A percentile compares a stretch with the other conserved stretches of the same genome.
Conservation (phyloP, 35 echinoderm and acorn worm genomes). For the Stichopus chloronotus region DNA sequence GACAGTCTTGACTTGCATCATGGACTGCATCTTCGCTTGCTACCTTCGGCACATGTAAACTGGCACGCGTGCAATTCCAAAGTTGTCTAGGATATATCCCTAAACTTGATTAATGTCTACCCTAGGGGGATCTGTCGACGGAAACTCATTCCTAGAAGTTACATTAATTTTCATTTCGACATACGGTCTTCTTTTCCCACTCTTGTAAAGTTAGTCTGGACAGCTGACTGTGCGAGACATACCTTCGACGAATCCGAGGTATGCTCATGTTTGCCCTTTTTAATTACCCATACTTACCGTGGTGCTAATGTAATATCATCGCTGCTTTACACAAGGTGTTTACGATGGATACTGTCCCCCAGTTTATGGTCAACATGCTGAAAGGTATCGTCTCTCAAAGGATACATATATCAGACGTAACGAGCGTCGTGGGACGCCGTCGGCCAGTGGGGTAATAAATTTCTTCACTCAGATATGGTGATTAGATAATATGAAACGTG, state of each 20-base stretch:
- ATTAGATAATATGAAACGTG: not conserved
- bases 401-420: not conserved
- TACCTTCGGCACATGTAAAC: no score
- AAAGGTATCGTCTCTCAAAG: not conserved
- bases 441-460: not conserved
- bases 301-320: not conserved
- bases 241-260: not conserved
- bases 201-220: not conserved
- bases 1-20: no score
- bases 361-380: not conserved
- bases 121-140: not conserved
- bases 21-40: not conserved
- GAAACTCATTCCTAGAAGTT: not conserved
- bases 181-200: not conserved
- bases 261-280: not conserved
- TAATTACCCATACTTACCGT: not conserved
- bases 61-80: not conserved
- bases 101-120: not conserved
- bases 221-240: not conserved
- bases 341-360: constrained; percentile 10
- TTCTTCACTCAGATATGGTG: not conserved
- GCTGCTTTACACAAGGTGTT: not conserved
- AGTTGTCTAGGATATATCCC: not conserved
- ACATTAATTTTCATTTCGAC: not conserved
- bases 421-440: not conserved